Conservation (phyloP, 2,888 invertebrate genomes). For the Hyposoter dolosus region DNA sequence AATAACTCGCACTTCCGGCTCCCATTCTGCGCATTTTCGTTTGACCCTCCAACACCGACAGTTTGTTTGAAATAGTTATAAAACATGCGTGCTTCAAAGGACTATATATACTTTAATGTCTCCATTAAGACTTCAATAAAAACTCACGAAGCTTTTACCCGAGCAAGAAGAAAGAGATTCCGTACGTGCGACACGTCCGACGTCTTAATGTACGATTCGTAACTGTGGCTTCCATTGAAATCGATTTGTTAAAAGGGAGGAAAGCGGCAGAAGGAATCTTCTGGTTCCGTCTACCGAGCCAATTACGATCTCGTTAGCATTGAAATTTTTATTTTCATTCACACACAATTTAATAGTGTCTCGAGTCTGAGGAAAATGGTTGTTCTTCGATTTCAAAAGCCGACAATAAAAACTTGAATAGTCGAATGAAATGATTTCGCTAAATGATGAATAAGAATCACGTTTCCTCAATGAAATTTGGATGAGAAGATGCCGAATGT, state of each 20-base stretch:
- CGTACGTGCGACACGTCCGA: slow-evolving; percentile 5
- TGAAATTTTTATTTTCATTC: neutral
- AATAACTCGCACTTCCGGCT: slow-evolving; percentile 12
- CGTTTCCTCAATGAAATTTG: neutral
- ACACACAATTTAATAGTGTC: neutral
- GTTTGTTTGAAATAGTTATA: slow-evolving; percentile 12
- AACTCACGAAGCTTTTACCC: slow-evolving; percentile 19
- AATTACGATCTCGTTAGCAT: neutral
- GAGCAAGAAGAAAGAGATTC: slow-evolving; percentile 1
- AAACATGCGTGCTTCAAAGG: slow-evolving; percentile 1
- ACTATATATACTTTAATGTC: slow-evolving; percentile 15
- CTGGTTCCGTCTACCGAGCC: neutral
- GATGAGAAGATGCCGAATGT: neutral
- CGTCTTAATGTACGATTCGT: slow-evolving; percentile 3
- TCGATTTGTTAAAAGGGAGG: neutral
- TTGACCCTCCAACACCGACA: slow-evolving; percentile 11
- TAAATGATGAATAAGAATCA: neutral
- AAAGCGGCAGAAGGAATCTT: neutral
- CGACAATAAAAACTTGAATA: neutral
- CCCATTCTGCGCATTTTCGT: neutral
- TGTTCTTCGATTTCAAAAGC: neutral
- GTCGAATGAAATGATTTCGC: neutral
- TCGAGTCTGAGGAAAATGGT: neutral
- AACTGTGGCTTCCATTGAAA: neutral
- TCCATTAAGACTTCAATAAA: slow-evolving; percentile 20